phyloP scores from a whole-genome alignment of 23 tunicate genomes.

The Aplidium turbinatum region DNA sequence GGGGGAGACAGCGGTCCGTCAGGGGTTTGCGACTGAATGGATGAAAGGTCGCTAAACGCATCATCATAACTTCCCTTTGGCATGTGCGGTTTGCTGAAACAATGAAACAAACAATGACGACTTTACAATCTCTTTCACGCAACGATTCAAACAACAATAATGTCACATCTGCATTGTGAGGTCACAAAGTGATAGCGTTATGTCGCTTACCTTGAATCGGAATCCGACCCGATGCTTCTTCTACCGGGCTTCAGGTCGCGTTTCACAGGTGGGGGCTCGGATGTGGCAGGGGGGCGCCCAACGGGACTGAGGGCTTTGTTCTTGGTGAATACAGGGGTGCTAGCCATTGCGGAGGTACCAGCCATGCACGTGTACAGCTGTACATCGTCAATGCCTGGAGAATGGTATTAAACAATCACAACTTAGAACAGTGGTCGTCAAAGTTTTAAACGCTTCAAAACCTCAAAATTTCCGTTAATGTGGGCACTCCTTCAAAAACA shows the following conservation, averaged over 20 bases:
- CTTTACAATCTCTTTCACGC: no score
- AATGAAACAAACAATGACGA: no score
- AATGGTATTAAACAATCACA: no score
- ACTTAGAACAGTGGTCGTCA: no score
- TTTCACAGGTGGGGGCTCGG: constrained; percentile 83
- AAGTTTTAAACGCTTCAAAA: no score
- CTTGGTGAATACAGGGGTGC: constrained; percentile 19
- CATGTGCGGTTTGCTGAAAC: constrained; percentile 13
- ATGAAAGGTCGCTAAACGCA: neutral
- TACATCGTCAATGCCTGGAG: no score
- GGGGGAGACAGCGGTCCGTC: constrained; percentile 80
- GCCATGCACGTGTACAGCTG: constrained; percentile 67
- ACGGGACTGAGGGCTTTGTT: neutral
- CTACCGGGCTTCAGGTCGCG: constrained; percentile 90
- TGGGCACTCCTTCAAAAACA: no score
- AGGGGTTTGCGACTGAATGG: neutral
- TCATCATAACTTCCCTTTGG: constrained; percentile 41
- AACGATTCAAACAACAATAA: no score
- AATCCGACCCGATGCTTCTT: constrained; percentile 74
- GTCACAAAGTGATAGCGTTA: no score
- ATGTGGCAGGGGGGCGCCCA: neutral
- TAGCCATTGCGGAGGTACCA: constrained; percentile 32
- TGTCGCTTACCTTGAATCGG: constrained; percentile 43
- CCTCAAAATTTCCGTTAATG: no score
- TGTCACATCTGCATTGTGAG: no score